phyloP scores from a whole-genome alignment of 2,113 vertebrate genomes.

The Odontophorus gujanensis region DNA sequence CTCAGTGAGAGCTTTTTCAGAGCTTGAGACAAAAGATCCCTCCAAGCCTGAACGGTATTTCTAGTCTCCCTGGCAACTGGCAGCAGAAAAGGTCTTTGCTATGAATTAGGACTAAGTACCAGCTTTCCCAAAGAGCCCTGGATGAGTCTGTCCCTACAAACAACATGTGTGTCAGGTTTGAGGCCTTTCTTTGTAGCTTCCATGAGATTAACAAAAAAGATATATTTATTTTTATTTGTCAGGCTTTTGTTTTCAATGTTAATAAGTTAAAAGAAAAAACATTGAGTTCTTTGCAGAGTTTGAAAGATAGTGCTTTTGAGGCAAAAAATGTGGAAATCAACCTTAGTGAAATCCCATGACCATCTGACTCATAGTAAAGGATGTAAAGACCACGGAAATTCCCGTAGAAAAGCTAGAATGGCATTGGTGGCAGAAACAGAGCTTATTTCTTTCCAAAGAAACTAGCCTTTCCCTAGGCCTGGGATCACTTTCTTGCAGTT shows the following conservation, averaged over 20 bases:
- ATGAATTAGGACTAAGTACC: slow-evolving; percentile 36
- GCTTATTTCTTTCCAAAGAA: neutral
- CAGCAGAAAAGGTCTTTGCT: slow-evolving; percentile 34
- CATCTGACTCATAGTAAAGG: neutral
- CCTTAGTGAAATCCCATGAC: neutral
- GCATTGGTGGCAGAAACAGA: neutral
- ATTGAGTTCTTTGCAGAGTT: neutral
- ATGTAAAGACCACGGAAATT: neutral
- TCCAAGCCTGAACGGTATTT: slow-evolving; percentile 65
- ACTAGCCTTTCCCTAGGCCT: neutral
- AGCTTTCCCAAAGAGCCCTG: slow-evolving; percentile 32
- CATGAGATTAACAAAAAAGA: neutral
- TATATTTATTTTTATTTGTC: neutral
- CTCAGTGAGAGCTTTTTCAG: slow-evolving; percentile 46
- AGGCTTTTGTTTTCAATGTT: neutral
- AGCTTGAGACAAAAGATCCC: slow-evolving; percentile 65
- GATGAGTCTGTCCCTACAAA: neutral
- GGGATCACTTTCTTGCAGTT: neutral
- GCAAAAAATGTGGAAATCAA: neutral
- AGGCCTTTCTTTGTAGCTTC: neutral
- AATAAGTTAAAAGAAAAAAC: neutral
- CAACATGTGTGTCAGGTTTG: neutral
- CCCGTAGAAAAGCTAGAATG: neutral
- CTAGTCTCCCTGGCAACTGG: slow-evolving; percentile 67
- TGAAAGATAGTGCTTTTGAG: neutral